These are phyloP conservation scores for Philereme vetulata DNA, from an alignment of 2,888 invertebrate species.

Conservation along the genomic window DNA sequence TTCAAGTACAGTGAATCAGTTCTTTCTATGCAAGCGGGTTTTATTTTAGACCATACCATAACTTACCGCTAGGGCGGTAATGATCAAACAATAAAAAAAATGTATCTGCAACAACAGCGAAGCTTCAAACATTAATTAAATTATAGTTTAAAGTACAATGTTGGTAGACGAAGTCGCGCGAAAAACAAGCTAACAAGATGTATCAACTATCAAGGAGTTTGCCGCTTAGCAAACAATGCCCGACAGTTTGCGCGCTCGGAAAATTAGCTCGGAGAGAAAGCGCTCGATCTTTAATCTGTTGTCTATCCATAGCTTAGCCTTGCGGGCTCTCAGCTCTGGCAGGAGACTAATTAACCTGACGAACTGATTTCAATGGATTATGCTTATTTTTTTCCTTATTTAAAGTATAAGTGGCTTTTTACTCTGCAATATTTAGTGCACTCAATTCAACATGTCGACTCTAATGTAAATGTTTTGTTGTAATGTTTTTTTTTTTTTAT, in stretches of 20 bases:
- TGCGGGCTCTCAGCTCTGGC: constrained; percentile 30
- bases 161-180: constrained; percentile 6
- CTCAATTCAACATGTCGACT: too few relatives aligned
- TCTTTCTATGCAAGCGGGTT: too few relatives aligned
- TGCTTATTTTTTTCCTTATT: background rate
- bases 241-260: constrained; percentile 28
- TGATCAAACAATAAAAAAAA: too few relatives aligned
- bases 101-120: too few relatives aligned
- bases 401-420: too few relatives aligned
- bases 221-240: constrained; percentile 50
- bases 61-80: too few relatives aligned
- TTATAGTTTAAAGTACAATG: constrained; percentile 11
- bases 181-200: constrained; percentile 26
- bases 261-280: constrained; percentile 36
- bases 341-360: constrained; percentile 31
- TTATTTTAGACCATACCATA: too few relatives aligned
- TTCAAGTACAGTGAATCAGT: too few relatives aligned
- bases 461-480: too few relatives aligned
- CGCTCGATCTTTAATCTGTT: constrained; percentile 30
- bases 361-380: constrained; percentile 18
- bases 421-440: too few relatives aligned
- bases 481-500: too few relatives aligned
- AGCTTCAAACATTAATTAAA: constrained; percentile 7
- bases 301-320: constrained; percentile 32
- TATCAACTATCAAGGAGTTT: constrained; percentile 35